Evolutionary conservation across 2,113 vertebrate species (phyloP).

Genomic region (Rutilus rutilus): DNA sequence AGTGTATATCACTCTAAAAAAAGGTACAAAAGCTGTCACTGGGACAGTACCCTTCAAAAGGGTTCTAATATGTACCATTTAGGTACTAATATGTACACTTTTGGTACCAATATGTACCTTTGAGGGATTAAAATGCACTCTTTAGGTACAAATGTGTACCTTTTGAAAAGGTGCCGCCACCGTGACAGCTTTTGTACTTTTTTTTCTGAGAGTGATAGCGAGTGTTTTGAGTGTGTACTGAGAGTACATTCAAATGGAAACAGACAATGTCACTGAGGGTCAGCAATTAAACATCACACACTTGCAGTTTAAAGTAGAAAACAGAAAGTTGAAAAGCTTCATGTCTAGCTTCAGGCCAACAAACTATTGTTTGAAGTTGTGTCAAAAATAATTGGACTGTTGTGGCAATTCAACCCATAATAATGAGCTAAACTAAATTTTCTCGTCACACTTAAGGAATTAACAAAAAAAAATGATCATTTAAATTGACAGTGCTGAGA

Average conservation of each 20-base stretch:
- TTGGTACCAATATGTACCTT: too few relatives aligned
- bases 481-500: conserved; percentile 50
- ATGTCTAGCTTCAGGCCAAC: not conserved
- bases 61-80: too few relatives aligned
- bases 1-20: too few relatives aligned
- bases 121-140: too few relatives aligned
- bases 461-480: conserved; percentile 48
- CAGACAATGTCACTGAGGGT: not conserved
- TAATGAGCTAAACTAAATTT: conserved; percentile 16
- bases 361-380: not conserved
- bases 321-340: not conserved
- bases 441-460: conserved; percentile 23
- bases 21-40: too few relatives aligned
- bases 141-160: too few relatives aligned
- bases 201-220: too few relatives aligned
- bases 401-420: not conserved
- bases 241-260: conserved; percentile 1
- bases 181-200: too few relatives aligned
- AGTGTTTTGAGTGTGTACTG: not conserved
- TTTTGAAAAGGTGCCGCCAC: too few relatives aligned
- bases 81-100: too few relatives aligned
- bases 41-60: too few relatives aligned
- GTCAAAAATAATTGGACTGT: not conserved
- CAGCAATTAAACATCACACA: not conserved
- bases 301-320: not conserved